Conservation (phyloP, 1,140 invertebrate genomes). For the Aphidius gifuensis region DNA sequence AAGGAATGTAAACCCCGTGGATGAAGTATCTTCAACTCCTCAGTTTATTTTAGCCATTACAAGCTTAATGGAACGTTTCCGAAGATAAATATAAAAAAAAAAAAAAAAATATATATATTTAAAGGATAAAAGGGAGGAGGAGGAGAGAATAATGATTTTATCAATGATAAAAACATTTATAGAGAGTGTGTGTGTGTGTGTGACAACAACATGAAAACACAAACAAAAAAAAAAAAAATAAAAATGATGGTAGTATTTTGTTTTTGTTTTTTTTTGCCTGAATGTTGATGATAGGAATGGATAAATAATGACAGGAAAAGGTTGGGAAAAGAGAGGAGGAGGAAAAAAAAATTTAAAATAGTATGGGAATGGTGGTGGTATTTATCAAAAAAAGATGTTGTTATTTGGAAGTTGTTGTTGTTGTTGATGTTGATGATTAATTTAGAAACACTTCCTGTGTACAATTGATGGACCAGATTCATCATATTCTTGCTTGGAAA, state of each 20-base stretch:
- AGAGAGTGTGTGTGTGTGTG: background rate
- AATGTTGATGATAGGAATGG: too few species aligned
- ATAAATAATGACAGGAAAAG: too few species aligned
- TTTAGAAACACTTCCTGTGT: constrained; percentile 95
- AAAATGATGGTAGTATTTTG: too few species aligned
- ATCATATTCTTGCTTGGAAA: constrained; percentile 94
- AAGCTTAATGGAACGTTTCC: constrained; percentile 7
- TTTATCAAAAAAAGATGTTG: constrained; percentile 1
- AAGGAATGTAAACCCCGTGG: too few species aligned
- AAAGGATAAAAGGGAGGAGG: too few species aligned
- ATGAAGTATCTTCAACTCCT: too few species aligned
- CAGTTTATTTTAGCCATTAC: too few species aligned
- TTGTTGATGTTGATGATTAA: constrained; percentile 12
- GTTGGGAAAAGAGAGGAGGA: background rate
- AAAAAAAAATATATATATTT: background rate
- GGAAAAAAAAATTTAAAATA: background rate
- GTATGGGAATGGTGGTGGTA: background rate
- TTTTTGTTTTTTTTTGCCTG: too few species aligned
- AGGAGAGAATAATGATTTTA: background rate
- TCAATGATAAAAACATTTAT: background rate
- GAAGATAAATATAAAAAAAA: too few species aligned
- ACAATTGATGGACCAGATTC: constrained; percentile 92
- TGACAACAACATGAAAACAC: too few species aligned
- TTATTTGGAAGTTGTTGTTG: constrained; percentile 9
- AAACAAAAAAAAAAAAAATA: too few species aligned